These are phyloP conservation scores for Cavia aperea DNA, from an alignment of 2,113 vertebrate species.

Conservation along the genomic window DNA sequence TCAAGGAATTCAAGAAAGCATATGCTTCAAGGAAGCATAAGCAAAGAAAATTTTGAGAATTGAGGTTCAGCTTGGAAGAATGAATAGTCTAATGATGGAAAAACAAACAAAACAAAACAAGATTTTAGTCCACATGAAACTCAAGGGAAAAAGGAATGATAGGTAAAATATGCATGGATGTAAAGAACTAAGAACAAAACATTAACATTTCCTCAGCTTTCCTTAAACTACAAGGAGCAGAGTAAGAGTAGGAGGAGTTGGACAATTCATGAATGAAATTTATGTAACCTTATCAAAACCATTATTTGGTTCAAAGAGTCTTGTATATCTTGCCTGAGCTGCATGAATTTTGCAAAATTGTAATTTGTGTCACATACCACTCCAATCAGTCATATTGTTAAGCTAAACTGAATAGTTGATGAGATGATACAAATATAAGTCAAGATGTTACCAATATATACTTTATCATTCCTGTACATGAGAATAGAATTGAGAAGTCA, in stretches of 20 bases:
- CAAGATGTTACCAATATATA: neutral
- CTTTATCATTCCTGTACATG: neutral
- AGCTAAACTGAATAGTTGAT: neutral
- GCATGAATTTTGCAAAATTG: neutral
- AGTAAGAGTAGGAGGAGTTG: neutral
- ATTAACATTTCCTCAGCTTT: neutral
- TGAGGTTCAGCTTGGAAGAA: neutral
- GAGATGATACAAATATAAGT: neutral
- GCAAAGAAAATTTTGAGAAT: neutral
- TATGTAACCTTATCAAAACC: neutral
- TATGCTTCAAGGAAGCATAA: neutral
- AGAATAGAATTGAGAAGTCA: neutral
- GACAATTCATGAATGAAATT: neutral
- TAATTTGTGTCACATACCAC: neutral
- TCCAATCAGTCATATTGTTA: neutral
- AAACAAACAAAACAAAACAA: neutral
- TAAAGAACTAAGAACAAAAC: neutral
- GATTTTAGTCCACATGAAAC: neutral
- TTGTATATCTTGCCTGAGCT: neutral
- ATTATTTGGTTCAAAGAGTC: neutral
- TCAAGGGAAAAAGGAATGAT: neutral
- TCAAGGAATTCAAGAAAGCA: neutral
- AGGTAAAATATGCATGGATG: neutral
- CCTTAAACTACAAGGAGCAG: neutral
- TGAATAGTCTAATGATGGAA: neutral